Percentiles rank a stretch among this genome's conserved stretches.
Conservation (phyloP, 2,113 vertebrate genomes). For the Acrocephalus arundinaceus region DNA sequence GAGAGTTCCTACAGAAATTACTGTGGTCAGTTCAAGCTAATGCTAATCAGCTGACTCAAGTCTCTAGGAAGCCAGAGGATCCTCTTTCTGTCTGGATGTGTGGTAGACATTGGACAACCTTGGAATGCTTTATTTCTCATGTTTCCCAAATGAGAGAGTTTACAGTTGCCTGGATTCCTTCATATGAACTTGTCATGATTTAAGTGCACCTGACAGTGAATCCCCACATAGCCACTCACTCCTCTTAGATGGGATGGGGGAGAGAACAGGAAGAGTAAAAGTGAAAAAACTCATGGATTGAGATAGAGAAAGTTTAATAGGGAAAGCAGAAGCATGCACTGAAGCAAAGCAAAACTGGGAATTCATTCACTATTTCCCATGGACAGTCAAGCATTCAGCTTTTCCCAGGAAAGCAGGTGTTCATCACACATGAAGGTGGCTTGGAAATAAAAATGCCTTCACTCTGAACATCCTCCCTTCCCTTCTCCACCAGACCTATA, state of each 20-base stretch:
- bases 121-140: neutral
- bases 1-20: neutral
- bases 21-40: neutral
- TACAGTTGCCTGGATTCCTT: neutral
- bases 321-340: neutral
- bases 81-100: neutral
- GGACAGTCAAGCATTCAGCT: neutral
- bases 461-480: rapidly evolving
- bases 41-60: neutral
- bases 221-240: neutral
- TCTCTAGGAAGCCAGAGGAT: neutral
- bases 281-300: neutral
- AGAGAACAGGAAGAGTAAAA: neutral
- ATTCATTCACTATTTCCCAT: neutral
- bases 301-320: neutral
- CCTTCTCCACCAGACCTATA: neutral
- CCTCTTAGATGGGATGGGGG: rapidly evolving
- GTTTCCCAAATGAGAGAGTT: neutral
- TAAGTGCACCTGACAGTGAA: neutral
- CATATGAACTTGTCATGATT: neutral
- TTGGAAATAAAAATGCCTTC: rapidly evolving
- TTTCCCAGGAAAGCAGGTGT: neutral
- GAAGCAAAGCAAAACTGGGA: neutral
- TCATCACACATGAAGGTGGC: too few relatives aligned
- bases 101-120: neutral